Base-by-base conservation (phyloP, 1,140 invertebrate species). In the Theocolax elegans region DNA sequence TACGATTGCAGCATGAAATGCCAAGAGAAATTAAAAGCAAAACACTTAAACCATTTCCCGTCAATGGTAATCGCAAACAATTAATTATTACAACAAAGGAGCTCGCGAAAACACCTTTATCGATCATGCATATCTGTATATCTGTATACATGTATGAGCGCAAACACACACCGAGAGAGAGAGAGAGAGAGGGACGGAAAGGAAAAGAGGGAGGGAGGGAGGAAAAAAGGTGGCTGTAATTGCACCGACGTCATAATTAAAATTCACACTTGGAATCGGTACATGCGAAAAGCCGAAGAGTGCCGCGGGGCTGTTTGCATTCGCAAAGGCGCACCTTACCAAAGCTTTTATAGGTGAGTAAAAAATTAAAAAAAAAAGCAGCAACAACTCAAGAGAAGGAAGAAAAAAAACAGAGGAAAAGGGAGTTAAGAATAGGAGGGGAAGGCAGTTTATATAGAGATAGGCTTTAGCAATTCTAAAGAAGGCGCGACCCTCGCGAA, bases 391-490 rank as follows among this genome's bases (percentile, higher is more conserved):
- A 10, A 17, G 38, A 46, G 48, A 3, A 2, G 12, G 19, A 48
- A 38, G 10, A 66, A 66, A 54, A 31, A 44, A 38, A 13, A 25
- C 12, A 13, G 65, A 15, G 17, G 42, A 25, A 48, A 67, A 59
- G 54, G 2, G 64, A 44, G 46, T 56, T 13, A 46, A 62, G 38
- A n/a, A 19, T 56, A 35, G 7, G 56, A 44, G 27, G 12, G 40
- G 0, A 12, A 23, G 31, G 17, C 54, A 17, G 46, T 19, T 13
- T 49, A 38, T 54, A 65, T 35, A 23, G 54, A 73, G 73, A 74
- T 70, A 48, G 63, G 71, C 53, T 42, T 58, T 75, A 58, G 76
- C 75, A 74, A 77, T 78, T 74, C 70, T 69, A 49, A 71, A 71
- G 68, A 71, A 70, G 25, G 59, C 44, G 59, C 35, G 44, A 51